Conservation (phyloP, 2,797 vertebrate genomes). For the Pteropus rufus region DNA sequence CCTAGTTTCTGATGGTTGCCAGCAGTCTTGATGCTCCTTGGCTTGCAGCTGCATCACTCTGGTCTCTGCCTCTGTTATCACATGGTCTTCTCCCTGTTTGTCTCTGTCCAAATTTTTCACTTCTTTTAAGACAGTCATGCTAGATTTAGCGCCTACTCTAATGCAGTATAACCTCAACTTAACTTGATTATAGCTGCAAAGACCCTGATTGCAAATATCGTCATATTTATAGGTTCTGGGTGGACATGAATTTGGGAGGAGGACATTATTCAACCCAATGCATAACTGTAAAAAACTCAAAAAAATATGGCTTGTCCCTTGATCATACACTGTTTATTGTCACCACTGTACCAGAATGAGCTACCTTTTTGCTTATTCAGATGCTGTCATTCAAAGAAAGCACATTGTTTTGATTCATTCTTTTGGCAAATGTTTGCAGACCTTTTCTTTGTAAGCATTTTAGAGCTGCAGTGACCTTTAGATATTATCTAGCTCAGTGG, state of each 20-base stretch:
- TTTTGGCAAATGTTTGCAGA: background rate
- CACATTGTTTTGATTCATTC: conserved; percentile 34
- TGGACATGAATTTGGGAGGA: background rate
- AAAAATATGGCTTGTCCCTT: background rate
- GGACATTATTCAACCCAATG: background rate
- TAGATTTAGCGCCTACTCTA: background rate
- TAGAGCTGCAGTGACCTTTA: background rate
- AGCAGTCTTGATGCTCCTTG: background rate
- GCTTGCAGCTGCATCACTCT: background rate
- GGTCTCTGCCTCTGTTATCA: background rate
- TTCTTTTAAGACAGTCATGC: background rate
- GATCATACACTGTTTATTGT: background rate
- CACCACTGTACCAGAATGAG: background rate
- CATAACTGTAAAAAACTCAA: background rate
- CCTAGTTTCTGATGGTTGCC: background rate
- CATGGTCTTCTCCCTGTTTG: background rate
- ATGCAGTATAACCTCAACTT: background rate
- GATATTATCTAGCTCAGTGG: background rate
- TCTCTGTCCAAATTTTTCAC: background rate
- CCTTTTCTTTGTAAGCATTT: background rate
- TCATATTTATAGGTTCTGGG: background rate
- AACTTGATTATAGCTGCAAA: background rate
- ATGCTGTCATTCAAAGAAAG: background rate
- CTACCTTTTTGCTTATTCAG: conserved; percentile 36
- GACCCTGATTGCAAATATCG: background rate